Conservation (phyloP, 1,140 invertebrate species). For the Caerostris extrusa region DNA sequence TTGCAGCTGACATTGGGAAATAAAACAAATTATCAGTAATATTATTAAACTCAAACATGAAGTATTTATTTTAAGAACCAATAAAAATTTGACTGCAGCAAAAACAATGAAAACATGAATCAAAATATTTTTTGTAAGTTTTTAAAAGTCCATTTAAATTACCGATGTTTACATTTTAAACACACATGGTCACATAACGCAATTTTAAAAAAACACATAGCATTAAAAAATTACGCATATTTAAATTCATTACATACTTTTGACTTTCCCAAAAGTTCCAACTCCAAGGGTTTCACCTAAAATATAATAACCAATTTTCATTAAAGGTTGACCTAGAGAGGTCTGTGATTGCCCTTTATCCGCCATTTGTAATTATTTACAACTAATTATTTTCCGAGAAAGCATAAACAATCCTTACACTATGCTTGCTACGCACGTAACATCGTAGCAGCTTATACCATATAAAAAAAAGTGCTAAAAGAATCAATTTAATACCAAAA, state of each 20-base stretch:
- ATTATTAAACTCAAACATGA: constrained; percentile 21
- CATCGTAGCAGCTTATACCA: not conserved
- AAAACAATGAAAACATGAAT: not conserved
- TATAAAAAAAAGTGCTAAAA: not conserved
- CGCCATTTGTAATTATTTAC: constrained; percentile 74
- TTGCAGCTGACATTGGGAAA: constrained; percentile 88
- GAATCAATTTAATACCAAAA: no score
- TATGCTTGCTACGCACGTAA: constrained; percentile 11
- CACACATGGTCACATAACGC: constrained; percentile 64
- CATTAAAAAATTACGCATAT: not conserved
- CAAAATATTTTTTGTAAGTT: not conserved
- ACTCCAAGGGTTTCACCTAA: constrained; percentile 94
- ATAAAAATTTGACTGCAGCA: not conserved
- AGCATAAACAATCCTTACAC: constrained; percentile 3
- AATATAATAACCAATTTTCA: constrained; percentile 96
- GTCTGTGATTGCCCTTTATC: constrained; percentile 75
- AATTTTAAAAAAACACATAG: constrained; percentile 2
- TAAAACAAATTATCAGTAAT: constrained; percentile 33
- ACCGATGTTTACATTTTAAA: constrained; percentile 74
- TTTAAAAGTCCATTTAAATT: constrained; percentile 3
- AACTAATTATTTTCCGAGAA: constrained; percentile 14
- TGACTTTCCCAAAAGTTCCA: constrained; percentile 97
- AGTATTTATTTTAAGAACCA: not conserved
- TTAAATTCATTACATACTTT: constrained; percentile 85
- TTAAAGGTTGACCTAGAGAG: constrained; percentile 85